Evolutionary conservation across 1,140 invertebrate species (phyloP).

Genomic region (Bilobella aurantiaca): DNA sequence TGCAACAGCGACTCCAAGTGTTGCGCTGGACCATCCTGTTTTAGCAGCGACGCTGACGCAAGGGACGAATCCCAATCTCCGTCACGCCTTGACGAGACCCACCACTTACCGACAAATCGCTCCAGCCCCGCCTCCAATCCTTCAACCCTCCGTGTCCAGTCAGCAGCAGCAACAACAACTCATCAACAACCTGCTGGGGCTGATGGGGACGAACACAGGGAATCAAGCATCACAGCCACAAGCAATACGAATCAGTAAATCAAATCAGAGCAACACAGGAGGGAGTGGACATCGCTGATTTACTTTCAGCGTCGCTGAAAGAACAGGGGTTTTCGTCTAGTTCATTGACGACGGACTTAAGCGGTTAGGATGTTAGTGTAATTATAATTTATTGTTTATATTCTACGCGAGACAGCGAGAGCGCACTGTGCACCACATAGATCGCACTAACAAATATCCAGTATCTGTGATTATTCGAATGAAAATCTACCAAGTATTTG

Average conservation of each 20-base stretch:
- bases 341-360: no score
- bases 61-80: background rate
- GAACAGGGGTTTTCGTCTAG: no score
- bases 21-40: constrained; percentile 33
- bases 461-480: no score
- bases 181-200: constrained; percentile 22
- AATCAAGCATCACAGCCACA: constrained; percentile 9
- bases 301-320: background rate
- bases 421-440: no score
- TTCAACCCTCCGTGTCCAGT: background rate
- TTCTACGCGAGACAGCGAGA: no score
- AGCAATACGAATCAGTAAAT: constrained; percentile 26
- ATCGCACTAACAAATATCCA: no score
- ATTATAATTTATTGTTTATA: no score
- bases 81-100: constrained; percentile 3
- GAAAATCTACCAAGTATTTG: no score
- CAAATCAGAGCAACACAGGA: background rate
- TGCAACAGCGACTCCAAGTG: constrained; percentile 32
- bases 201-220: background rate
- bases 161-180: constrained; percentile 22
- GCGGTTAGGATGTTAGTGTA: no score
- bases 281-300: background rate
- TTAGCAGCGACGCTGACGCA: constrained; percentile 29
- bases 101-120: constrained; percentile 28
- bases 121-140: constrained; percentile 15